A percentile compares a stretch with the other conserved stretches of the same genome.
phyloP scores from a whole-genome alignment of 2,113 vertebrate genomes.

The Oophaga pumilio region DNA sequence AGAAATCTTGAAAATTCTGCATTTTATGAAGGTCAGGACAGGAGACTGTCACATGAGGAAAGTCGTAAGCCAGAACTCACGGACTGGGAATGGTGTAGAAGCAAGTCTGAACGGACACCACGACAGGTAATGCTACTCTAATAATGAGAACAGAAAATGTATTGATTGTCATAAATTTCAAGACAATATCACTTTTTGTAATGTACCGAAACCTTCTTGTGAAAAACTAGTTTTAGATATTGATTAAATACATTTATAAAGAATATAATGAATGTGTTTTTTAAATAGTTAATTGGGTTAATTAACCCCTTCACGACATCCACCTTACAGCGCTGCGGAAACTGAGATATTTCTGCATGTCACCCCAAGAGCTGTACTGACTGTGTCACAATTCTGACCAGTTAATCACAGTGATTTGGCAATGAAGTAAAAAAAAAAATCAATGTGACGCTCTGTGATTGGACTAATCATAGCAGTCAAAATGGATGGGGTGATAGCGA shows the following conservation, averaged over 20 bases:
- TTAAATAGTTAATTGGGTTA: neutral
- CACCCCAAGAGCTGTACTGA: no score
- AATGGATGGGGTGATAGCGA: no score
- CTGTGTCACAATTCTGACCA: no score
- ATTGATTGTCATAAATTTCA: neutral
- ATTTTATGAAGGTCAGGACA: conserved; percentile 76
- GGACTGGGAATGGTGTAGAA: conserved; percentile 97
- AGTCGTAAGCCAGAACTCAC: conserved; percentile 80
- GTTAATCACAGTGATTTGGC: no score
- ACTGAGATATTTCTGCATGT: no score
- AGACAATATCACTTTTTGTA: no score
- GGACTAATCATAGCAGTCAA: no score
- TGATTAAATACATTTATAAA: neutral
- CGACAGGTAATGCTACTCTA: conserved; percentile 81
- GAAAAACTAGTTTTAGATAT: neutral
- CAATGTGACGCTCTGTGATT: no score
- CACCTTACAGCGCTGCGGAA: no score
- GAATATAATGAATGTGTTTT: neutral
- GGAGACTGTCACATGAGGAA: conserved; percentile 84
- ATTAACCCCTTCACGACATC: no score
- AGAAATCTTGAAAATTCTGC: conserved; percentile 62
- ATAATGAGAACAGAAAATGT: neutral
- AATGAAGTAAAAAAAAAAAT: no score
- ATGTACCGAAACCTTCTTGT: neutral
- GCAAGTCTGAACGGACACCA: conserved; percentile 91